Evolutionary conservation across 2,113 vertebrate genomes (phyloP), one percentile per base, ranked within the genome.

Genomic region (Alces alces): DNA sequence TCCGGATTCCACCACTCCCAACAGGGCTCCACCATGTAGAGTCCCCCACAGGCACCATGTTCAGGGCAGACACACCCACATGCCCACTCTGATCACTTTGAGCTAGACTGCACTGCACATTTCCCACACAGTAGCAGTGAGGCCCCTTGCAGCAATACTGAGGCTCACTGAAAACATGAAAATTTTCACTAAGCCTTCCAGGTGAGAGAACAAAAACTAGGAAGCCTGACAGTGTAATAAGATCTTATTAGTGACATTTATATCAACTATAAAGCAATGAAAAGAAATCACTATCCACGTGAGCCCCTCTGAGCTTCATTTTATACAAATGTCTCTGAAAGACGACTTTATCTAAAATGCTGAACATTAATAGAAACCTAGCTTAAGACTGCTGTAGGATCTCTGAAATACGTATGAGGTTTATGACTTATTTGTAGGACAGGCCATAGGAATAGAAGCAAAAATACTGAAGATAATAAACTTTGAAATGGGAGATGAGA

Each of bases 21-120:
- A 47, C 15, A 85, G 45, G n/a, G 50, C 9, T 55, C 16, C 36
- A 73, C 14, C 2, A 5, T 10, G 5, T 3, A 1, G 16, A 43
- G 5, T 14, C 3, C 2, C 8, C 25, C 4, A 28, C 0, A 10
- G 36, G 47, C 3, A 2, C 23, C n/a, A 39, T 2, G 12, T 21
- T 9, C 2, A 3, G 12, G 6, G n/a, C 33, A 36, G 11, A 80
- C 1, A 25, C 5, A 54, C 28, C n/a, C 9, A 17, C 2, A 2
- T 5, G 0, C n/a, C 57, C 10, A 50, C 2, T 83, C 45, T 58
- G 33, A 55, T 23, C 19, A 64, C 28, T 5, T 43, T 5, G 1
- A 5, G 30, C 19, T 5, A 27, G 88, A 23, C 6, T 7, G 27
- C 5, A 9, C 15, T 30, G 13, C 36, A 33, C 11, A 19, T 7